Percentiles rank a stretch among this genome's conserved stretches.
phyloP scores from a whole-genome alignment of 2,113 vertebrate species.

The Otolemur garnettii region DNA sequence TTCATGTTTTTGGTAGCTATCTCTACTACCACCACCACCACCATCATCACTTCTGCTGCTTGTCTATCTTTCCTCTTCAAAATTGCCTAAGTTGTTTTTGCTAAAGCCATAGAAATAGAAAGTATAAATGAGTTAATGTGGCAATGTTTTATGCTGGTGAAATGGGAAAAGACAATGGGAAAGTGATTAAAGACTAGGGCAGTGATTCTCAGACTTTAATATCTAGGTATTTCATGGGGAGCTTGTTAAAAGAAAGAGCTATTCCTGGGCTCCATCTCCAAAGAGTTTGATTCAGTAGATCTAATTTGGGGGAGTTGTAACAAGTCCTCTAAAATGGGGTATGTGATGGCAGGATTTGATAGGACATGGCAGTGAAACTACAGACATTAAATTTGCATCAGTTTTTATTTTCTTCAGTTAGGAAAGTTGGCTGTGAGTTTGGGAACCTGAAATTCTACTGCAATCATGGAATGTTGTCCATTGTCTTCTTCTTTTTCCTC shows the following conservation, averaged over 20 bases:
- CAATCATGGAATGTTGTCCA: not conserved
- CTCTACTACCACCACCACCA: not conserved
- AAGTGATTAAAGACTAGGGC: not conserved
- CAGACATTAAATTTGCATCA: not conserved
- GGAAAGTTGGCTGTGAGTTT: not conserved
- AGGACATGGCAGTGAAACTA: not conserved
- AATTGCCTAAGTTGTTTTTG: not conserved
- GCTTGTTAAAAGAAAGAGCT: not conserved
- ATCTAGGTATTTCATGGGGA: not conserved
- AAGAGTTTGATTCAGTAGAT: not conserved
- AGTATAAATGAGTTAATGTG: not conserved
- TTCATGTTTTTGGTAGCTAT: not conserved
- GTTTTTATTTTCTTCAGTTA: not conserved
- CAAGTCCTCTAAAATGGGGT: not conserved
- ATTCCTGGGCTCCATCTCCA: not conserved
- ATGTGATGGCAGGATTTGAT: not conserved
- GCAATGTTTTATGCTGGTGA: slow-evolving; percentile 9
- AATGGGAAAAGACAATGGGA: not conserved
- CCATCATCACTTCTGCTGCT: not conserved
- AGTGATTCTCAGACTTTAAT: not conserved
- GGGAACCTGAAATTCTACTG: not conserved
- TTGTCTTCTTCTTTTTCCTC: not conserved
- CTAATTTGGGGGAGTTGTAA: not conserved
- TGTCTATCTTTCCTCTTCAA: not conserved
- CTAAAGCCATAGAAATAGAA: not conserved